These are phyloP conservation scores for Melanostoma mellinum DNA, from an alignment of 2,888 invertebrate genomes.

Conservation along the genomic window DNA sequence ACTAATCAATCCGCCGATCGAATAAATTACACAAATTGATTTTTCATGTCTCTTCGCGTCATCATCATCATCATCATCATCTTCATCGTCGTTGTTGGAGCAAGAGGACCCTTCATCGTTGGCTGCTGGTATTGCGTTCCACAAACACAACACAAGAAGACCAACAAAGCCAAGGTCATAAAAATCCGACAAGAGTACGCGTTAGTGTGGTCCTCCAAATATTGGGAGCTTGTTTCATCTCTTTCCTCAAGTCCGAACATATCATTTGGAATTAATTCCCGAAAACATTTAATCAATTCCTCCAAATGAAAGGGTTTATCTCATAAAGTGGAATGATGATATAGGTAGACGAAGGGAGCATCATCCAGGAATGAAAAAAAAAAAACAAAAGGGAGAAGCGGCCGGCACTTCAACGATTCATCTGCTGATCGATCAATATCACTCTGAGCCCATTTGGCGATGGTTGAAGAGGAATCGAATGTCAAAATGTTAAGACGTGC, in stretches of 20 bases:
- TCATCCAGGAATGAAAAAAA: not conserved
- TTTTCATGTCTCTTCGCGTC: constrained; percentile 64
- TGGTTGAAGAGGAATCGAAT: constrained; percentile 33
- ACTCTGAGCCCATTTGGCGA: not conserved
- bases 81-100: not conserved
- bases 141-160: not conserved
- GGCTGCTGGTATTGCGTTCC: constrained; percentile 32
- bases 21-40: constrained; percentile 71
- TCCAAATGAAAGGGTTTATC: constrained; percentile 60
- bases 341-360: constrained; percentile 17
- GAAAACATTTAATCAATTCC: constrained; percentile 62
- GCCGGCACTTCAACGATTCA: constrained; percentile 48
- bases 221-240: constrained; percentile 2
- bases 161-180: constrained; percentile 28
- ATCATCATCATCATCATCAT: constrained; percentile 30
- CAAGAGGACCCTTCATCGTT: constrained; percentile 7
- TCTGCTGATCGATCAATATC: constrained; percentile 56
- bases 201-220: constrained; percentile 54
- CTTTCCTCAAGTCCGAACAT: constrained; percentile 40
- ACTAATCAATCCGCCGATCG: constrained; percentile 69
- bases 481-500: constrained; percentile 50
- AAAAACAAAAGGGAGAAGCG: constrained; percentile 6
- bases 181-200: constrained; percentile 10
- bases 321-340: constrained; percentile 27
- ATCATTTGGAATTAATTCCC: constrained; percentile 57